phyloP scores from a whole-genome alignment of 2,797 vertebrate genomes.

The Xiphorhynchus erythropygius region DNA sequence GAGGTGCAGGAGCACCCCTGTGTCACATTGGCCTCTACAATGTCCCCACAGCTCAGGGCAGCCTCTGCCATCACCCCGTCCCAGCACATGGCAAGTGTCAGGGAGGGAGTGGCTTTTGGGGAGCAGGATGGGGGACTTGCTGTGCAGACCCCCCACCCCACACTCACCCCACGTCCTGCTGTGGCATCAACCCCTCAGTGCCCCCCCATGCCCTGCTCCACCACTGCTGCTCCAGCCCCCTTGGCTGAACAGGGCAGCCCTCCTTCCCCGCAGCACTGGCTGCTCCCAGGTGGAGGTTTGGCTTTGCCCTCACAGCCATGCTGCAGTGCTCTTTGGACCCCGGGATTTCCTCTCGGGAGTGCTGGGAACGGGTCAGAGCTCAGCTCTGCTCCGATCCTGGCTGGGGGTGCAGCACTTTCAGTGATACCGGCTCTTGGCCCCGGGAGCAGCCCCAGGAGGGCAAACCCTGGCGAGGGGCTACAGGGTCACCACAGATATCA shows the following conservation, averaged over 20 bases:
- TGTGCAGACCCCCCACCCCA: neutral
- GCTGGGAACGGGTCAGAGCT: neutral
- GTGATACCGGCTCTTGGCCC: accelerated
- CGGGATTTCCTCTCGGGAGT: neutral
- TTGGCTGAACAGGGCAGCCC: accelerated
- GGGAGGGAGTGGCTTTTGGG: neutral
- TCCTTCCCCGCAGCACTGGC: accelerated
- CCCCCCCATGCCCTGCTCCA: neutral
- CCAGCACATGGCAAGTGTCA: neutral
- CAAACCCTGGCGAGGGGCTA: neutral
- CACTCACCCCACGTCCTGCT: accelerated
- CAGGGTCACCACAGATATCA: accelerated
- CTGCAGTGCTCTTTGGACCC: neutral
- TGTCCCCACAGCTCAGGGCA: neutral
- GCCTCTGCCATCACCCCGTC: too few relatives aligned
- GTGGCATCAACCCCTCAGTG: too few relatives aligned
- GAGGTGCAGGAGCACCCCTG: accelerated
- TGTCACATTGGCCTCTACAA: neutral
- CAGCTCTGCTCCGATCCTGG: neutral
- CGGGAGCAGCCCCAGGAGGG: accelerated
- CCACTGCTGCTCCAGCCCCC: neutral
- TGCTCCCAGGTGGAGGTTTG: neutral
- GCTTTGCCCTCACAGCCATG: neutral
- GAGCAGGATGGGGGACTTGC: accelerated
- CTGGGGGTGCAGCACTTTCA: neutral